phyloP scores from a whole-genome alignment of 2,797 vertebrate species.

The Austrolebias charrua region DNA sequence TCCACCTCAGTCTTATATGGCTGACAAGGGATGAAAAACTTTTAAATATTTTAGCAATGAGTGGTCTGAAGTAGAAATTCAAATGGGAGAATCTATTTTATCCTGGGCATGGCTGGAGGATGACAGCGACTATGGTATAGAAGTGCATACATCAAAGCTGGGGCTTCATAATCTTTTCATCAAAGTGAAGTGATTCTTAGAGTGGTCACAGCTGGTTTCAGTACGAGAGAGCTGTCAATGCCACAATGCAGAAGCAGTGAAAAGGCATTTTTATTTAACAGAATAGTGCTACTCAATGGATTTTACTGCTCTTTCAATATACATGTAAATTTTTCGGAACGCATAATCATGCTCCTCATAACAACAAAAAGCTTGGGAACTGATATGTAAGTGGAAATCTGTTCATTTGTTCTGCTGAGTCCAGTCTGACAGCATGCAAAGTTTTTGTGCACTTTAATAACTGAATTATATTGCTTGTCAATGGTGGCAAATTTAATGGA shows the following conservation, averaged over 20 bases:
- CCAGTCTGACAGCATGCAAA: background rate
- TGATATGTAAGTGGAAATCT: conserved; percentile 30
- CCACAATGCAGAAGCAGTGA: conserved; percentile 42
- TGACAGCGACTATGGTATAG: conserved; percentile 34
- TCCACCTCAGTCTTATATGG: conserved; percentile 59
- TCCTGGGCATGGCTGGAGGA: conserved; percentile 9
- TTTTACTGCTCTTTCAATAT: conserved; percentile 36
- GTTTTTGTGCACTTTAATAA: conserved; percentile 26
- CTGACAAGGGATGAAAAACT: conserved; percentile 58
- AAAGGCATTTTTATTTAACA: conserved; percentile 44
- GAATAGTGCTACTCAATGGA: conserved; percentile 14
- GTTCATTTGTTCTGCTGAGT: conserved; percentile 34
- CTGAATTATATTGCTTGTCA: conserved; percentile 6
- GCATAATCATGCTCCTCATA: conserved; percentile 18
- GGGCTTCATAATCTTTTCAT: conserved; percentile 66
- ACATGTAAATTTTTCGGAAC: conserved; percentile 42
- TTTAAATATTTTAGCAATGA: conserved; percentile 53
- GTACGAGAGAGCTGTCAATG: conserved; percentile 39
- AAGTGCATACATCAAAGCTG: conserved; percentile 63
- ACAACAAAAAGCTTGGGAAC: conserved; percentile 20
- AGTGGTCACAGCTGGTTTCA: conserved; percentile 70
- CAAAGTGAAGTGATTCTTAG: conserved; percentile 42
- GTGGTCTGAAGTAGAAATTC: conserved; percentile 52
- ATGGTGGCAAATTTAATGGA: conserved; percentile 26
- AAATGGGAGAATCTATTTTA: conserved; percentile 36